Conservation (phyloP, 2,888 invertebrate genomes). For the Plebejus argus region DNA sequence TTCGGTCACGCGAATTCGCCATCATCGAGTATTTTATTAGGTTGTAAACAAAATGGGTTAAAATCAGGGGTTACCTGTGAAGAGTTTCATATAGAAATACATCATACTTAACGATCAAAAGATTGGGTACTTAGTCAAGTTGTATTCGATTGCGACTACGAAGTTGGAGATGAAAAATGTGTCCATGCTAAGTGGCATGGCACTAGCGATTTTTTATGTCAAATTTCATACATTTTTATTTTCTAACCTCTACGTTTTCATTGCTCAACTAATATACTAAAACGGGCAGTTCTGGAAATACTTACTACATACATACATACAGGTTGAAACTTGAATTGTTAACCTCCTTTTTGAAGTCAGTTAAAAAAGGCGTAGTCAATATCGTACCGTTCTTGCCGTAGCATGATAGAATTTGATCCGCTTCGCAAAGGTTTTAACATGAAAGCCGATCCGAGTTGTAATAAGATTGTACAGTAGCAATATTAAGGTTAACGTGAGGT, state of each 20-base stretch:
- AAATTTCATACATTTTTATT: too few species aligned
- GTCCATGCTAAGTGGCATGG: not conserved
- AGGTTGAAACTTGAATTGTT: too few species aligned
- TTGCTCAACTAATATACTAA: too few species aligned
- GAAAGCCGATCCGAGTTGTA: constrained; percentile 26
- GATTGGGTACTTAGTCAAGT: not conserved
- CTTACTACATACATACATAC: too few species aligned
- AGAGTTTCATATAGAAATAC: constrained; percentile 1
- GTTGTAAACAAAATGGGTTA: not conserved
- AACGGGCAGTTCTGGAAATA: too few species aligned
- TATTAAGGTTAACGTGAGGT: constrained; percentile 25
- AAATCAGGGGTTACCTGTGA: not conserved
- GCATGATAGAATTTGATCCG: not conserved
- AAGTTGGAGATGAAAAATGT: not conserved
- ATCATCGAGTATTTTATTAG: constrained; percentile 1
- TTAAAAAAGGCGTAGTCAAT: not conserved
- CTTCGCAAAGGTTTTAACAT: constrained; percentile 19
- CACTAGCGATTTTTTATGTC: not conserved
- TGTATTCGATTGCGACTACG: not conserved
- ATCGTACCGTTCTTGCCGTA: not conserved
- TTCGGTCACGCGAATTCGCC: constrained; percentile 16
- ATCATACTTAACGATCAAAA: constrained; percentile 2
- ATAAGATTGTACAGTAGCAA: constrained; percentile 5
- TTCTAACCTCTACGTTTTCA: too few species aligned
- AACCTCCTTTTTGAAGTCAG: too few species aligned